Evolutionary conservation across 2,797 vertebrate genomes (phyloP).

Genomic region (Sarcoramphus papa): DNA sequence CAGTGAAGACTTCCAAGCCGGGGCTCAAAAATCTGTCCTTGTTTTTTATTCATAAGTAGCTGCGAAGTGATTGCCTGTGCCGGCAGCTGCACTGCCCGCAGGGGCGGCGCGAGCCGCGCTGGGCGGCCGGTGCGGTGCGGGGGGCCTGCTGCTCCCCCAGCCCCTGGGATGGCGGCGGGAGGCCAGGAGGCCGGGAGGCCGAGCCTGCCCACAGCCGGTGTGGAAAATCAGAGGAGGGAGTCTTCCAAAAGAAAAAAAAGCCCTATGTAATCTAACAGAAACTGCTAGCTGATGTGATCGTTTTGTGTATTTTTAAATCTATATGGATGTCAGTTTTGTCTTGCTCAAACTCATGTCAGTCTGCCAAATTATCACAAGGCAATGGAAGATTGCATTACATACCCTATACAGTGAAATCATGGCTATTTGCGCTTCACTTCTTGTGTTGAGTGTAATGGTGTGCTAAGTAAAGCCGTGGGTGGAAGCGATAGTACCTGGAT

Average conservation of each 20-base stretch:
- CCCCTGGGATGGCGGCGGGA: not conserved
- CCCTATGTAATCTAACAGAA: not conserved
- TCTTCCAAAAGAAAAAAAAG: not conserved
- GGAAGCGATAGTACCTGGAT: too few species aligned
- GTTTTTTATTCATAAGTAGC: not conserved
- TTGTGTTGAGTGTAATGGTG: too few species aligned
- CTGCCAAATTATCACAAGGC: not conserved
- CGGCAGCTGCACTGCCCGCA: not conserved
- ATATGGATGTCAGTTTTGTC: not conserved
- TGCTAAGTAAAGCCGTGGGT: not conserved
- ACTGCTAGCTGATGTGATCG: not conserved
- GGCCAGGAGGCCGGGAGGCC: not conserved
- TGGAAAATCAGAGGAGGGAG: too few species aligned
- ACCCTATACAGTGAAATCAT: too few species aligned
- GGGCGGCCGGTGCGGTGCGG: not conserved
- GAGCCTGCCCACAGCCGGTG: not conserved
- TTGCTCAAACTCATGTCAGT: not conserved
- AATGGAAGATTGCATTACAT: not conserved
- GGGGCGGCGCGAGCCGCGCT: accelerated
- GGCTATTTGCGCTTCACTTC: not conserved
- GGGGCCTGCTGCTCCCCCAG: not conserved
- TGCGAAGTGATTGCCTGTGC: too few species aligned
- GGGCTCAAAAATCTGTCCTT: not conserved
- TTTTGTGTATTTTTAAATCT: not conserved
- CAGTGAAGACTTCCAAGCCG: not conserved